Evolutionary conservation across 2,797 vertebrate species (phyloP).

Genomic region (Diceros bicornis): DNA sequence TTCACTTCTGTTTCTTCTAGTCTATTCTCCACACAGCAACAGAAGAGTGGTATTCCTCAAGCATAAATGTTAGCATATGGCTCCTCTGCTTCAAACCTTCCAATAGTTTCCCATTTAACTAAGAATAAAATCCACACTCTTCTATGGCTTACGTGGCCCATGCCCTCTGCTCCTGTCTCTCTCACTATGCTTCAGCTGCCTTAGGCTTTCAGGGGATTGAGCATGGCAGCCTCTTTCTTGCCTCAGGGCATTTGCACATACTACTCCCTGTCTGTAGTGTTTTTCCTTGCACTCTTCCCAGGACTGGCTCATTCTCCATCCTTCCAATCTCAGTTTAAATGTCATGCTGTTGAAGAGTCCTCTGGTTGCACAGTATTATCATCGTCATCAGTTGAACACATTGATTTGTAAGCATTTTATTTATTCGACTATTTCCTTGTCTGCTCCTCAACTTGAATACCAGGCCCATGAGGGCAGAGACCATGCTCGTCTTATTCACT

Average conservation of each 20-base stretch:
- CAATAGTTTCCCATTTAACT: neutral
- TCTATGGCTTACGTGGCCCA: neutral
- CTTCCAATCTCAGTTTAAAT: neutral
- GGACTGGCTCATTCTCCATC: neutral
- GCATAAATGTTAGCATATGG: neutral
- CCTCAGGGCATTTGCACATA: neutral
- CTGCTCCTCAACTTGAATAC: neutral
- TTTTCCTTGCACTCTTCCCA: neutral
- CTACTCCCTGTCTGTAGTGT: too few species aligned
- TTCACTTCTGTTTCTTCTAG: neutral
- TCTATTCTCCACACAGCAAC: neutral
- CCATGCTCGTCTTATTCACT: neutral
- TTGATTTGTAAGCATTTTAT: neutral
- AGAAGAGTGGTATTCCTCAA: neutral
- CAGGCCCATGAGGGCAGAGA: neutral
- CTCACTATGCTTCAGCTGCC: neutral
- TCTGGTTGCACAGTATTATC: neutral
- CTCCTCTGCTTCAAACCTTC: neutral
- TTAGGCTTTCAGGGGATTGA: neutral
- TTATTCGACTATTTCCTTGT: neutral
- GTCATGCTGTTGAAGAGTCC: neutral
- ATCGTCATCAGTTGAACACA: neutral
- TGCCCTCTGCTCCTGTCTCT: rapidly evolving
- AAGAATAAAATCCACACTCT: neutral
- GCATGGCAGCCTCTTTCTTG: neutral